A percentile compares a stretch with the other conserved stretches of the same genome.
Conservation (phyloP, 2,113 vertebrate species). For the Xenopus tropicalis region DNA sequence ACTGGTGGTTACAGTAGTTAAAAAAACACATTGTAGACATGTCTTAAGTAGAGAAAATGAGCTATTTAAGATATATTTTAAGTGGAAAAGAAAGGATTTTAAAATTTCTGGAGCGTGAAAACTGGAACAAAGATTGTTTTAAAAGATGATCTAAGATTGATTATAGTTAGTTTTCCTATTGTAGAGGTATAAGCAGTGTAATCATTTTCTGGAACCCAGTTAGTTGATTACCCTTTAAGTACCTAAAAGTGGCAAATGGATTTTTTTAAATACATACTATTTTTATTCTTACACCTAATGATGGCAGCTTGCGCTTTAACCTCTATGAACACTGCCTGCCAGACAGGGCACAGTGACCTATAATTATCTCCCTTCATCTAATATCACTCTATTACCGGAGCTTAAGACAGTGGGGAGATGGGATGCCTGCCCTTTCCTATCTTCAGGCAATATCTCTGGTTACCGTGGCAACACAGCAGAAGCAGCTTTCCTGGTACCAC, state of each 20-base stretch:
- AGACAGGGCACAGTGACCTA: conserved; percentile 56
- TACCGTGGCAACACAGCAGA: conserved; percentile 72
- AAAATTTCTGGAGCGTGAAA: background rate
- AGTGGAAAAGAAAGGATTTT: too few species aligned
- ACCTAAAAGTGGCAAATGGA: background rate
- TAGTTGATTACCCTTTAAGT: background rate
- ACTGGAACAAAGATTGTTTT: background rate
- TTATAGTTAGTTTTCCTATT: background rate
- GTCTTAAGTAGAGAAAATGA: too few species aligned
- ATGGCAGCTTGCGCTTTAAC: conserved; percentile 52
- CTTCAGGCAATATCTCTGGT: conserved; percentile 65
- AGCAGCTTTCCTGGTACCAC: conserved; percentile 38
- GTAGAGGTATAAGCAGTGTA: background rate
- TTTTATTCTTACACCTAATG: background rate
- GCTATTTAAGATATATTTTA: too few species aligned
- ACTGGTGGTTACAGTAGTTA: too few species aligned
- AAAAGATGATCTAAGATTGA: background rate
- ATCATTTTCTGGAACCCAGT: background rate
- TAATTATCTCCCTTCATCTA: conserved; percentile 64
- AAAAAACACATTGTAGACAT: too few species aligned
- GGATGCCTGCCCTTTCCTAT: conserved; percentile 65
- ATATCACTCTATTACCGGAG: conserved; percentile 63
- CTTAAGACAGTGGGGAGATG: conserved; percentile 60
- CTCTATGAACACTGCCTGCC: conserved; percentile 58
- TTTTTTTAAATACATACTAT: background rate